phyloP scores from a whole-genome alignment of 2,797 vertebrate genomes.

The Pyrrhura leucotis region DNA sequence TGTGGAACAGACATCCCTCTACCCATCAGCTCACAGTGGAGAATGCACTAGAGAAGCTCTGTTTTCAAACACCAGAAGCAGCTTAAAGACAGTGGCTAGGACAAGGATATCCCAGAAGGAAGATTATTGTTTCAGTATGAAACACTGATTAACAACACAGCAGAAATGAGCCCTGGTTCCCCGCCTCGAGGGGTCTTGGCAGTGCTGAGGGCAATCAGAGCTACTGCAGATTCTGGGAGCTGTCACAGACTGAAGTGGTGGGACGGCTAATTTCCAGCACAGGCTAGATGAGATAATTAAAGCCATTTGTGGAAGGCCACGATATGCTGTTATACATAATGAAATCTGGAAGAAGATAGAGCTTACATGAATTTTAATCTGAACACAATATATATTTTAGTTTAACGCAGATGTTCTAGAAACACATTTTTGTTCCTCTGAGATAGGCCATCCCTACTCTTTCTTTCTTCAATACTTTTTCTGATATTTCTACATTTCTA shows the following conservation, averaged over 20 bases:
- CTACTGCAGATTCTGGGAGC: not conserved
- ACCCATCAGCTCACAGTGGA: accelerated
- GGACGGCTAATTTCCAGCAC: not conserved
- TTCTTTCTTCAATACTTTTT: not conserved
- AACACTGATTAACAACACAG: not conserved
- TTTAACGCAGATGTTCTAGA: not conserved
- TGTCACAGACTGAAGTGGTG: not conserved
- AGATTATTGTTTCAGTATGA: not conserved
- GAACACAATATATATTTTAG: not conserved
- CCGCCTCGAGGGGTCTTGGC: not conserved
- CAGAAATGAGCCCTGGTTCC: not conserved
- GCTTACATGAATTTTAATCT: not conserved
- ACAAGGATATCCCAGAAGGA: not conserved
- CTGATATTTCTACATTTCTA: not conserved
- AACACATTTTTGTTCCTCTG: not conserved
- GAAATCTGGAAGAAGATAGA: not conserved
- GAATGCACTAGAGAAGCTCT: not conserved
- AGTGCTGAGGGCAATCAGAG: not conserved
- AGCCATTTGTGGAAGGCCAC: not conserved
- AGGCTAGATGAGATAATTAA: not conserved
- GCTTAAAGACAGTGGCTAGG: not conserved
- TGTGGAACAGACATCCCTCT: not conserved
- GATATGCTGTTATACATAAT: not conserved
- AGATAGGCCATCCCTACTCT: not conserved
- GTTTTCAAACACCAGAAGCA: not conserved